phyloP scores from a whole-genome alignment of 2,888 invertebrate species.

The Nemurella pictetii region DNA sequence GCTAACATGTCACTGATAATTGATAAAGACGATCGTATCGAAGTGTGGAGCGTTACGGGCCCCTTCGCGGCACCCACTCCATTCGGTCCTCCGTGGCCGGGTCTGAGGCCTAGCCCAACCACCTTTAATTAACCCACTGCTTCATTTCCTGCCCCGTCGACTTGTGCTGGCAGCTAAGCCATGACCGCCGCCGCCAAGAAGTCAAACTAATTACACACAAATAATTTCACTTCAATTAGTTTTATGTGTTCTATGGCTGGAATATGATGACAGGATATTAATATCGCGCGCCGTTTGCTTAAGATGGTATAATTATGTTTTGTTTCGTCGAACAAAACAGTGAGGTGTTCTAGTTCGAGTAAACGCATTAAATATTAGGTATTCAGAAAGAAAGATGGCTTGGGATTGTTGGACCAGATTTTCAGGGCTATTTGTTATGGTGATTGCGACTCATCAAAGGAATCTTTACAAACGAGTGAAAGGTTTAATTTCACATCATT shows the following conservation, averaged over 20 bases:
- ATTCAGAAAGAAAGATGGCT: not conserved
- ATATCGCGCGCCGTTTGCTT: not conserved
- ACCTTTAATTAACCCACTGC: not conserved
- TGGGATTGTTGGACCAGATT: not conserved
- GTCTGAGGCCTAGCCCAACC: not conserved
- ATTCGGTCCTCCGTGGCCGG: not conserved
- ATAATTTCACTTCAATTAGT: slow-evolving; percentile 22
- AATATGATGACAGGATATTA: slow-evolving; percentile 13
- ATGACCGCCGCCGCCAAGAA: not conserved
- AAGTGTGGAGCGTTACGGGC: not conserved
- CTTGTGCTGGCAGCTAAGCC: not conserved
- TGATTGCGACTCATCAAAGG: slow-evolving; percentile 33
- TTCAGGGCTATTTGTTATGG: slow-evolving; percentile 11
- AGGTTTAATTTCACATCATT: slow-evolving; percentile 37
- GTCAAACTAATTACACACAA: not conserved
- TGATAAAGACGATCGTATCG: slow-evolving; percentile 21
- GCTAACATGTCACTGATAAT: slow-evolving; percentile 17
- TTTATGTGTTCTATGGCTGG: not conserved
- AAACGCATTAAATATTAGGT: slow-evolving; percentile 31
- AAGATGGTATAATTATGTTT: slow-evolving; percentile 3
- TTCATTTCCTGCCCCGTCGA: not conserved
- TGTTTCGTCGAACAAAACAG: slow-evolving; percentile 32
- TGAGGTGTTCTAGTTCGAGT: slow-evolving; percentile 32
- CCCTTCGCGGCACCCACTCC: not conserved
- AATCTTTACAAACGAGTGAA: slow-evolving; percentile 36